Conservation (phyloP, 2,888 invertebrate species). For the Heteromurus nitidus region DNA sequence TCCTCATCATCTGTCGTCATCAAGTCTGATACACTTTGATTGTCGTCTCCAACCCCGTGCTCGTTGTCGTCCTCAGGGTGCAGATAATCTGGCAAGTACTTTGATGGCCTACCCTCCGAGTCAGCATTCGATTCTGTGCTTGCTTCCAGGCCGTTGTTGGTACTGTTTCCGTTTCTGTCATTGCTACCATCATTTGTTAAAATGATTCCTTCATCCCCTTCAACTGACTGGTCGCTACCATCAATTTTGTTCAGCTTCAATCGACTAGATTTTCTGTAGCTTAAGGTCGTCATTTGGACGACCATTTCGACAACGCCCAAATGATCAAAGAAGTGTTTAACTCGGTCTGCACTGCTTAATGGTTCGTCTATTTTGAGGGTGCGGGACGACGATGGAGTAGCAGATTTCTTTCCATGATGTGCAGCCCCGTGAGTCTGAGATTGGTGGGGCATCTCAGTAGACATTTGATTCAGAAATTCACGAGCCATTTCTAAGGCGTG, state of each 20-base stretch:
- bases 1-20: slow-evolving; percentile 74
- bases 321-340: slow-evolving; percentile 69
- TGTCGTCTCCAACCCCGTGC: slow-evolving; percentile 71
- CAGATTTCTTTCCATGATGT: slow-evolving; percentile 43
- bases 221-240: slow-evolving; percentile 47
- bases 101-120: slow-evolving; percentile 42
- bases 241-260: slow-evolving; percentile 68
- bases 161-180: slow-evolving; percentile 61
- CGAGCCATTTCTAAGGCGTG: slow-evolving; percentile 68
- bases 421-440: not conserved
- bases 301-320: slow-evolving; percentile 70
- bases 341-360: slow-evolving; percentile 67
- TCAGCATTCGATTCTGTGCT: slow-evolving; percentile 38
- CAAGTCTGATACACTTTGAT: slow-evolving; percentile 72
- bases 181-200: slow-evolving; percentile 39
- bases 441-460: slow-evolving; percentile 22
- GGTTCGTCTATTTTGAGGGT: slow-evolving; percentile 67
- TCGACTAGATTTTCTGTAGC: slow-evolving; percentile 73
- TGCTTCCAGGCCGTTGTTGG: slow-evolving; percentile 6
- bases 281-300: slow-evolving; percentile 71
- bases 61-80: slow-evolving; percentile 65
- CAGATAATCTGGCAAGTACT: slow-evolving; percentile 48
- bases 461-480: slow-evolving; percentile 66
- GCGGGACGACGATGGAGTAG: not conserved
- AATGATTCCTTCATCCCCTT: slow-evolving; percentile 58